Evolutionary conservation across 2,888 invertebrate genomes (phyloP).

Genomic region (Merodon equestris): DNA sequence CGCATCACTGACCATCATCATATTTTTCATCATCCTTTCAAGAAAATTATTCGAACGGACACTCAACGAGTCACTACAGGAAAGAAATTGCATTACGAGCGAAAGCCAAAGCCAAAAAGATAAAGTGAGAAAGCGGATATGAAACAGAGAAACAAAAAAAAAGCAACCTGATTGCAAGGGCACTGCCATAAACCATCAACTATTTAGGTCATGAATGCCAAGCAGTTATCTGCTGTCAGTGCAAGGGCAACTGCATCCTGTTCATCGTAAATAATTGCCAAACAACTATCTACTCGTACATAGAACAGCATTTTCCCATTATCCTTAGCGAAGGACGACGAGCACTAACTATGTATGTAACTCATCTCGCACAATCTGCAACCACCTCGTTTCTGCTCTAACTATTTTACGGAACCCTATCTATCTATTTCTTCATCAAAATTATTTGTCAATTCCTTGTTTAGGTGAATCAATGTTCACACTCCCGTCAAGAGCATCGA

Average conservation of each 20-base stretch:
- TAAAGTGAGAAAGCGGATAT: slow-evolving; percentile 2
- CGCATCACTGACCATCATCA: slow-evolving; percentile 11
- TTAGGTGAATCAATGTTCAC: slow-evolving; percentile 35
- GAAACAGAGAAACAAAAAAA: background rate
- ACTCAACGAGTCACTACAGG: slow-evolving; percentile 6
- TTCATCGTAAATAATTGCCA: slow-evolving; percentile 53
- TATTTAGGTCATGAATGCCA: slow-evolving; percentile 64
- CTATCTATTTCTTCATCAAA: too few relatives aligned
- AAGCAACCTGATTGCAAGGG: slow-evolving; percentile 37
- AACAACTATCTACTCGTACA: slow-evolving; percentile 15
- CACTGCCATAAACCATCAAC: slow-evolving; percentile 53
- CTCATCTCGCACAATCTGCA: background rate
- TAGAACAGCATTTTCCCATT: slow-evolving; percentile 57
- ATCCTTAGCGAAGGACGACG: slow-evolving; percentile 47
- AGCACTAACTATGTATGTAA: background rate
- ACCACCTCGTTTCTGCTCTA: slow-evolving; percentile 14
- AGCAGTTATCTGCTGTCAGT: slow-evolving; percentile 22
- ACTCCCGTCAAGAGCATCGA: slow-evolving; percentile 11
- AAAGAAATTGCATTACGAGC: slow-evolving; percentile 5
- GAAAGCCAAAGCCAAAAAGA: slow-evolving; percentile 19
- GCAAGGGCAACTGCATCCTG: slow-evolving; percentile 16
- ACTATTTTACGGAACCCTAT: background rate
- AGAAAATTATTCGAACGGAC: slow-evolving; percentile 47
- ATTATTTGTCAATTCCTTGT: slow-evolving; percentile 40
- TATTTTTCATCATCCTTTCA: slow-evolving; percentile 21